These are phyloP conservation scores for Nasua narica DNA, from an alignment of 2,797 vertebrate genomes.

Conservation along the genomic window DNA sequence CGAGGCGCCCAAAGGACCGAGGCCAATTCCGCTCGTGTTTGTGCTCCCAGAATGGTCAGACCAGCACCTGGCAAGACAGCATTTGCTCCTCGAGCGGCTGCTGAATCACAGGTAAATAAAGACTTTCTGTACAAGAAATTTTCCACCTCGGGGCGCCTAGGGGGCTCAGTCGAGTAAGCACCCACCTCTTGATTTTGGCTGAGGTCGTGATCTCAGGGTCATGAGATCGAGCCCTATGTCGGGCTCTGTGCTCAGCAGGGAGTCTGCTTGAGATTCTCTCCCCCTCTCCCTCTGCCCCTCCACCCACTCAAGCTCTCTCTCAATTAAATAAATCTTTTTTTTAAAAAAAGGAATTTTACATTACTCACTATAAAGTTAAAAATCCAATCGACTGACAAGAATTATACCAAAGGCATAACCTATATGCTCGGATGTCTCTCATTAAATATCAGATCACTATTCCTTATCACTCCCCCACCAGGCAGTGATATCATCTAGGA, in stretches of 20 bases:
- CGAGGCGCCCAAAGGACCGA: background rate
- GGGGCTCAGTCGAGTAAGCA: background rate
- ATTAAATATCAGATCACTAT: background rate
- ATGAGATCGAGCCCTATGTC: no score
- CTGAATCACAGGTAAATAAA: background rate
- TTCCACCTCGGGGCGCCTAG: background rate
- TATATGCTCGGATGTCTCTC: background rate
- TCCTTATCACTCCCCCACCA: rapidly evolving
- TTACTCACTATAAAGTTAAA: background rate
- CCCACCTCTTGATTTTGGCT: background rate
- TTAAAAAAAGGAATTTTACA: background rate
- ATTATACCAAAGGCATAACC: background rate
- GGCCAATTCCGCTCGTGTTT: background rate
- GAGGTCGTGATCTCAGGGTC: background rate
- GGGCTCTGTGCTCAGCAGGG: background rate
- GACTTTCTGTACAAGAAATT: background rate
- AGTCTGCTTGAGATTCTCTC: background rate
- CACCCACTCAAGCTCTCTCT: background rate
- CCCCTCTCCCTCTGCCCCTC: background rate
- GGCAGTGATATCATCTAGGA: background rate
- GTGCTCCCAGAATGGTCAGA: background rate
- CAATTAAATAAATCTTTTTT: background rate
- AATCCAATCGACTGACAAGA: background rate
- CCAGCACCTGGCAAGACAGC: background rate
- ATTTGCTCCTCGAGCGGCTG: background rate